phyloP scores from a whole-genome alignment of 2,888 invertebrate species.

The Tetropium fuscum region DNA sequence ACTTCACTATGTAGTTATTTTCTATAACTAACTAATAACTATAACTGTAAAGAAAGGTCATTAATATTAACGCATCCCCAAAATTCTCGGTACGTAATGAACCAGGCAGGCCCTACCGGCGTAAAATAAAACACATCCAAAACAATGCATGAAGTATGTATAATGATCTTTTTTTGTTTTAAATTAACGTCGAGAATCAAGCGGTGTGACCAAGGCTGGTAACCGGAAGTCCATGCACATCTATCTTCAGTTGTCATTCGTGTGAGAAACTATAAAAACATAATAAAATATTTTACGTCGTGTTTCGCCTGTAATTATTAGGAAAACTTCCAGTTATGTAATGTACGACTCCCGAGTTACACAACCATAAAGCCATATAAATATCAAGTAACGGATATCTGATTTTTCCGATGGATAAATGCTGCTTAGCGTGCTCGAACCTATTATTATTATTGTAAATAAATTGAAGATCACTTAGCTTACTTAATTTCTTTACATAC shows the following conservation, averaged over 20 bases:
- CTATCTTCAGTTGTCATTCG: slow-evolving; percentile 64
- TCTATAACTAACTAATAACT: too few relatives aligned
- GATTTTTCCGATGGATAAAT: slow-evolving; percentile 16
- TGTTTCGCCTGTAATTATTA: slow-evolving; percentile 49
- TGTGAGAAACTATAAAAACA: slow-evolving; percentile 63
- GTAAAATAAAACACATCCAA: slow-evolving; percentile 31
- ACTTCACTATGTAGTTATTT: too few relatives aligned
- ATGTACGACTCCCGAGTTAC: slow-evolving; percentile 17
- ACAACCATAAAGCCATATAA: slow-evolving; percentile 17
- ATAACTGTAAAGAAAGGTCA: too few relatives aligned
- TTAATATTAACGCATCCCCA: slow-evolving; percentile 8
- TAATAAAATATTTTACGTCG: slow-evolving; percentile 55
- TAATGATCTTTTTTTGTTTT: slow-evolving; percentile 56
- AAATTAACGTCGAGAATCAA: slow-evolving; percentile 60
- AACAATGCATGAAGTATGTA: slow-evolving; percentile 41
- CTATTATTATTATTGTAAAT: slow-evolving; percentile 8
- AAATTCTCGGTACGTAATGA: slow-evolving; percentile 2
- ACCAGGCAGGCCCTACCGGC: slow-evolving; percentile 12
- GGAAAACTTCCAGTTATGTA: slow-evolving; percentile 41
- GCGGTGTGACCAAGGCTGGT: slow-evolving; percentile 60
- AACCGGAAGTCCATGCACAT: slow-evolving; percentile 58
- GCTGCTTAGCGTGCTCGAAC: slow-evolving; percentile 14
- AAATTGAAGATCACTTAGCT: slow-evolving; percentile 19
- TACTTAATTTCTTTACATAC: slow-evolving; percentile 15
- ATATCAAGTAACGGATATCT: slow-evolving; percentile 24